Percentiles rank a stretch among this genome's conserved stretches.
Conservation (phyloP, 2,888 invertebrate species). For the Pasiphila rectangulata region DNA sequence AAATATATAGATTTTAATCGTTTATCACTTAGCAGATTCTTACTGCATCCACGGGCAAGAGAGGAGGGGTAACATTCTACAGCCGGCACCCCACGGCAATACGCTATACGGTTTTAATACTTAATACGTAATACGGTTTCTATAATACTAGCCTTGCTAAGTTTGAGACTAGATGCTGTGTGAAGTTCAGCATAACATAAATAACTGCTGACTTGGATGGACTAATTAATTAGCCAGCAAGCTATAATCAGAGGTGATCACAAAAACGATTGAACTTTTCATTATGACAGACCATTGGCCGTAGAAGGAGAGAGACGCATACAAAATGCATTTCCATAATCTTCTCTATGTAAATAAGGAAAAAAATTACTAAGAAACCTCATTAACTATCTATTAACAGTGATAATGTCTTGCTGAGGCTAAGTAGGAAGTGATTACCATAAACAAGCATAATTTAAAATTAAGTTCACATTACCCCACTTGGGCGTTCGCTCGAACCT, state of each 20-base stretch:
- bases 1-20: too few species aligned
- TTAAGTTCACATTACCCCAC: constrained; percentile 15
- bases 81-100: too few species aligned
- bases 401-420: constrained; percentile 16
- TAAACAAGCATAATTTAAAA: constrained; percentile 26
- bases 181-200: too few species aligned
- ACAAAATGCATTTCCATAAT: background rate
- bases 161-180: too few species aligned
- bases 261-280: background rate
- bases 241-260: background rate
- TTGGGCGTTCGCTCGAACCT: constrained; percentile 13
- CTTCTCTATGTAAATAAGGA: constrained; percentile 1
- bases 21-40: too few species aligned
- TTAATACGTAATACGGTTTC: too few species aligned
- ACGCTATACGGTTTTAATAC: too few species aligned
- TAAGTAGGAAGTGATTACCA: constrained; percentile 24
- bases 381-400: constrained; percentile 16
- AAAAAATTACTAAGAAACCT: constrained; percentile 2
- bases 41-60: too few species aligned
- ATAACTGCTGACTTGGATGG: too few species aligned
- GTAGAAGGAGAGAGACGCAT: background rate
- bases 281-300: background rate
- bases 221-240: constrained; percentile 3
- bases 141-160: too few species aligned
- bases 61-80: too few species aligned